Conservation (phyloP, 2,113 vertebrate species). For the Lates calcarifer region DNA sequence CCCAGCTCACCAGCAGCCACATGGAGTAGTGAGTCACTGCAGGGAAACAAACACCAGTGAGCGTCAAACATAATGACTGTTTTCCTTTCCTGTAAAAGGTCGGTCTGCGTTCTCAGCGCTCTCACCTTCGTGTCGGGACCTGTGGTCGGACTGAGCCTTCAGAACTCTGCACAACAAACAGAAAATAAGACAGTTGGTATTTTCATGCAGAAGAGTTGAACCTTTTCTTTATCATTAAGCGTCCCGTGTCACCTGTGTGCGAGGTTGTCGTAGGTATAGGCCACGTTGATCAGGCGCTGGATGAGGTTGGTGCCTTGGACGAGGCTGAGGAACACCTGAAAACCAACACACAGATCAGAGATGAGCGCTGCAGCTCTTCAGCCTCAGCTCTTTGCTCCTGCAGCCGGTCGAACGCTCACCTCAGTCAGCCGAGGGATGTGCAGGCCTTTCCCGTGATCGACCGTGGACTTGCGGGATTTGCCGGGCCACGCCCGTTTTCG, state of each 20-base stretch:
- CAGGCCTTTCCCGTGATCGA: constrained; percentile 94
- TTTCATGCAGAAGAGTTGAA: not conserved
- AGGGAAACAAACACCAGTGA: not conserved
- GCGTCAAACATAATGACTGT: not conserved
- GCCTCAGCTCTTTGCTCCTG: fast-evolving
- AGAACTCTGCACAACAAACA: constrained; percentile 87
- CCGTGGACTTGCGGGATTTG: constrained; percentile 93
- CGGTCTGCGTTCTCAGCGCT: too few relatives aligned
- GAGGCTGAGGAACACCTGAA: constrained; percentile 96
- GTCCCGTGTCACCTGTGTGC: constrained; percentile 89
- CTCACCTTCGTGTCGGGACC: constrained; percentile 97
- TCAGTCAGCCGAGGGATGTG: constrained; percentile 97
- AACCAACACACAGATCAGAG: constrained; percentile 45
- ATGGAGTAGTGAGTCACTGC: constrained; percentile 99
- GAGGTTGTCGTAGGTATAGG: constrained; percentile 99
- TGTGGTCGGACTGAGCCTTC: constrained; percentile 98
- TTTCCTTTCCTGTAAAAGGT: not conserved
- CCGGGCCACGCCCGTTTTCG: constrained; percentile 95
- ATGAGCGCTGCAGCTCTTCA: not conserved
- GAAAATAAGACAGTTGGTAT: not conserved
- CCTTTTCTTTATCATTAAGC: not conserved
- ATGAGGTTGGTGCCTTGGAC: constrained; percentile 98
- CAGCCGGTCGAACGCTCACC: constrained; percentile 75
- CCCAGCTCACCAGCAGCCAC: constrained; percentile 99
- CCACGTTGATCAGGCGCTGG: constrained; percentile 97